Base-by-base conservation (phyloP, 2,113 vertebrate species). In the Phalacrocorax pelagicus region DNA sequence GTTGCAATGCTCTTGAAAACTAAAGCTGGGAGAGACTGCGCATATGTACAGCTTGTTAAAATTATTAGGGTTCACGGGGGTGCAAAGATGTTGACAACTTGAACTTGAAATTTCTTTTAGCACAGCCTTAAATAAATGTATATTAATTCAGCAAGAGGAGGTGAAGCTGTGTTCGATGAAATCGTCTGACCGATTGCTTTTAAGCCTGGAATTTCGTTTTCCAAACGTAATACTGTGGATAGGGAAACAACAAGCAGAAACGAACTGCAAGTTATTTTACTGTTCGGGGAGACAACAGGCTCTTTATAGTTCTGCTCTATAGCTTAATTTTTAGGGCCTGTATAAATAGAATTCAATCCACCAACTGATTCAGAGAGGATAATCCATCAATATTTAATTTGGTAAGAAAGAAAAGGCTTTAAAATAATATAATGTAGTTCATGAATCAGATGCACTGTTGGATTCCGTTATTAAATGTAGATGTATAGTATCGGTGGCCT, bases 361-460 rank as follows among this genome's bases (percentile, higher is more conserved):
- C 80, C 79, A 62, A 93, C 63, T 38, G 59, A 91, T 96, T 95
- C 6, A 14, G 88, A 91, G 75, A 95, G 63, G 83, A 85, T 57
- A 83, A 92, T 98, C 89, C 93, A 97, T 97, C 95, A 97, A 90
- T 95, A 97, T 98, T 98, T 98, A 98, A 97, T 97, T 96, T 96
- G 88, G 70, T 78, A 54, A 93, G 80, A 30, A 82, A 96, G 89
- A 94, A 77, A 93, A 96, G 88, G 69, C 94, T 96, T 95, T 95
- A 92, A 95, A 93, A 74, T 84, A 94, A 69, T 78, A 81, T 75
- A 96, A 96, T 90, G 84, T 18, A 95, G 90, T 92, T 97, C 96
- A 86, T 96, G 95, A 96, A 87, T 96, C 92, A 95, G 95, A 88
- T 26, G 79, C 67, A 90, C 84, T 54, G 15, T 96, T 97, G 93